Evolutionary conservation across 2,888 invertebrate genomes (phyloP).

Genomic region (Nasonia oneida): DNA sequence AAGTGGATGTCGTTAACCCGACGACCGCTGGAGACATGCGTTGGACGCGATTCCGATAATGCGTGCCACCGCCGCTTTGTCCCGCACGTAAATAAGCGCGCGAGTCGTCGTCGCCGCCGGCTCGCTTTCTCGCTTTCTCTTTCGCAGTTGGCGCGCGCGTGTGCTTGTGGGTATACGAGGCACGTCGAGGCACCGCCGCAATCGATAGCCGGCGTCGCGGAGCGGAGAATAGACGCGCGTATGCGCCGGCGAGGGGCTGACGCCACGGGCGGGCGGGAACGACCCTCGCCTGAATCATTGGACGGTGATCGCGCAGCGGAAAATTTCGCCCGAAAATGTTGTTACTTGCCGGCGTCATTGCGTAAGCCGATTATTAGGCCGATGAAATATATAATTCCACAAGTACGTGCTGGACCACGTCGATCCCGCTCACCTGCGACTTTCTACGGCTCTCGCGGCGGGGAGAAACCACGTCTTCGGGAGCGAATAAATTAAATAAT

Average conservation of each 20-base stretch:
- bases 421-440: neutral
- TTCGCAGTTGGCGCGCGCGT: no score
- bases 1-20: conserved; percentile 58
- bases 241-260: no score
- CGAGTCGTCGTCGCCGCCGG: neutral
- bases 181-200: no score
- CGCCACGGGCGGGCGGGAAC: no score
- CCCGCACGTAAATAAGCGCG: conserved; percentile 12
- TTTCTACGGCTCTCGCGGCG: conserved; percentile 1
- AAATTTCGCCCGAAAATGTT: no score
- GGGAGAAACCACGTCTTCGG: neutral
- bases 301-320: no score
- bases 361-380: no score
- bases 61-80: neutral
- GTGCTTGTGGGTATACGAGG: no score
- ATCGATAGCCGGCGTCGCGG: no score
- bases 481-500: conserved; percentile 11
- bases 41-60: conserved; percentile 43
- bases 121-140: conserved; percentile 53
- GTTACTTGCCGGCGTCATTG: no score
- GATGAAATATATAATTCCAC: neutral
- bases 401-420: neutral
- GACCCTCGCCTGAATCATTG: no score
- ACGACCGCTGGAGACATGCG: neutral
- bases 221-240: no score